Base-by-base conservation (phyloP, 1,140 invertebrate genomes). In the Drosophila sturtevanti region DNA sequence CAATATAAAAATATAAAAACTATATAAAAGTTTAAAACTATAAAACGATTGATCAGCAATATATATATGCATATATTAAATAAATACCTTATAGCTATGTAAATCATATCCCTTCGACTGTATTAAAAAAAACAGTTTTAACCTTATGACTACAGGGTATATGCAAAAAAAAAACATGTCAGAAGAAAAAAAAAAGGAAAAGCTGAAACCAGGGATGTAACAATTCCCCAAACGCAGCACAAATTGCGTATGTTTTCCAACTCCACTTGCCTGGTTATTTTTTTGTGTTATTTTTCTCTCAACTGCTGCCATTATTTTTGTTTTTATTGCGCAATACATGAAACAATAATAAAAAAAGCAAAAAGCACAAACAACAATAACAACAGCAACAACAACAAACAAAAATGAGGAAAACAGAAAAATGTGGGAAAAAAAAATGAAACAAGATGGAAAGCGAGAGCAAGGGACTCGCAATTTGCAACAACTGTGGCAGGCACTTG, bases 291-390 rank as follows among this genome's bases (percentile, higher is more conserved):
- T 60, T 74, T 76, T 82, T 78, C 59, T 68, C 70, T 55, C 70
- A 44, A 63, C 48, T 81, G 74, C 64, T 58, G 80, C 81, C 81
- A 85, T 86, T 85, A 86, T 81, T 85, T 78, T 79, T 86, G 82
- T 86, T 86, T 86, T 86, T 86, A 86, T 86, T 81, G 82, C 81
- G 68, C 65, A 68, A 72, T 86, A 81, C 70, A 81, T 81, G 81
- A 78, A 86, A 86, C 81, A 77, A 74, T 78, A 68, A 78, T 78
- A 82, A 78, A 82, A 72, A 58, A 66, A 59, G 6, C 11, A 52
- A 56, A 48, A 9, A 37, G 64, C 62, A 70, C 62, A 68, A 75
- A 65, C 52, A 63, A 69, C 16, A 51, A 21, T 16, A 51, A 51
- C 58, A 31, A 31, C 27, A 31, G 0, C n/a, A 9, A 2, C 56